These are phyloP conservation scores for Mobula birostris DNA, from an alignment of 2,113 vertebrate genomes.

Conservation along the genomic window DNA sequence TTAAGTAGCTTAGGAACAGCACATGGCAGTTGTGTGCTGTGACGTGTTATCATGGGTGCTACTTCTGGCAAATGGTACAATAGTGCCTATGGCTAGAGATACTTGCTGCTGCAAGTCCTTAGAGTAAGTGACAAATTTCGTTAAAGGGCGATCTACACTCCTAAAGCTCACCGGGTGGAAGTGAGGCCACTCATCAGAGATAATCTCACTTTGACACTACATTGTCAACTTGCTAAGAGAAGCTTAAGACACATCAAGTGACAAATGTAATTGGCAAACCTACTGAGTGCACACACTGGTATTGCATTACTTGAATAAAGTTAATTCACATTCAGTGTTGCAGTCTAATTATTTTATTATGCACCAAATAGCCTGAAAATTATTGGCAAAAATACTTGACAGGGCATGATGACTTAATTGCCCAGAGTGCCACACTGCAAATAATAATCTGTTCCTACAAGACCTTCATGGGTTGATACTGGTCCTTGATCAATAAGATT, in stretches of 20 bases:
- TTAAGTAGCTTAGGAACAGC: not conserved
- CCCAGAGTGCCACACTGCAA: not conserved
- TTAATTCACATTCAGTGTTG: not conserved
- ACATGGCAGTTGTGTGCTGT: not conserved
- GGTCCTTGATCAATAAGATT: not conserved
- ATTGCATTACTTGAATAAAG: slow-evolving; percentile 23
- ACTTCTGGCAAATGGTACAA: not conserved
- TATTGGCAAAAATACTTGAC: not conserved
- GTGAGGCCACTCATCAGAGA: not conserved
- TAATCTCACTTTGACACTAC: not conserved
- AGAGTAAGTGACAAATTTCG: not conserved
- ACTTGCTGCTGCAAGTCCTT: not conserved
- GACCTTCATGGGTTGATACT: not conserved
- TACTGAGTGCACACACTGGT: not conserved
- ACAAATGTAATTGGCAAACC: not conserved
- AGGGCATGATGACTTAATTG: not conserved
- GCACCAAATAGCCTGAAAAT: not conserved
- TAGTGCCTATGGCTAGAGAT: not conserved
- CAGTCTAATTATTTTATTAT: not conserved
- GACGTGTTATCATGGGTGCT: not conserved
- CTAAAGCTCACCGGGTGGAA: not conserved
- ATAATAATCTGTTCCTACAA: not conserved
- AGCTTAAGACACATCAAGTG: not conserved
- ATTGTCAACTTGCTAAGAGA: not conserved
- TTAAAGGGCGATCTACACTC: not conserved